These are phyloP conservation scores for Andricus quercusramuli DNA, from an alignment of 2,888 invertebrate species.

Conservation along the genomic window DNA sequence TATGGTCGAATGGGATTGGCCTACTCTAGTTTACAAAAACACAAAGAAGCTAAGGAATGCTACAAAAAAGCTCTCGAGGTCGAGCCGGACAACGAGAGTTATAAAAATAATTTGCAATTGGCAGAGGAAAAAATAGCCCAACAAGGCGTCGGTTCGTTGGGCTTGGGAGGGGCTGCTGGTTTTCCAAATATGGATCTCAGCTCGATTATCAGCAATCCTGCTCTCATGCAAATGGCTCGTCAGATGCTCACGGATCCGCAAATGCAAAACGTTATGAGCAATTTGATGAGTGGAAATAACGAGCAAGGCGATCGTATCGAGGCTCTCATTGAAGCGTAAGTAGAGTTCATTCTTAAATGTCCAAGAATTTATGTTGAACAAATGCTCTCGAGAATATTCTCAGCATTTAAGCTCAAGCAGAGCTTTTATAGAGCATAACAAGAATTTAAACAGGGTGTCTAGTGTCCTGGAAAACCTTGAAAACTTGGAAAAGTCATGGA, in stretches of 20 bases:
- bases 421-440: no score
- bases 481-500: no score
- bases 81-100: slow-evolving; percentile 95
- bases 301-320: slow-evolving; percentile 75
- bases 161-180: slow-evolving; percentile 56
- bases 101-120: slow-evolving; percentile 91
- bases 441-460: no score
- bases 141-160: slow-evolving; percentile 64
- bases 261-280: slow-evolving; percentile 88
- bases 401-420: no score
- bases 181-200: slow-evolving; percentile 80
- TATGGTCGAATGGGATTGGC: slow-evolving; percentile 95
- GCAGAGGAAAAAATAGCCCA: slow-evolving; percentile 85
- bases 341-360: no score
- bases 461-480: no score
- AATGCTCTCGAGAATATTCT: no score
- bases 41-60: slow-evolving; percentile 90
- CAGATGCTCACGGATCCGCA: slow-evolving; percentile 92
- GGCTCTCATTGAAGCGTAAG: slow-evolving; percentile 80
- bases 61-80: slow-evolving; percentile 93
- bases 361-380: no score
- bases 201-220: slow-evolving; percentile 88
- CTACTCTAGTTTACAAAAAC: slow-evolving; percentile 89
- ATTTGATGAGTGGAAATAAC: slow-evolving; percentile 79
- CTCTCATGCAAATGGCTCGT: slow-evolving; percentile 90